These are phyloP conservation scores for Drosophila pandora DNA, from an alignment of 1,140 invertebrate species.

Conservation along the genomic window DNA sequence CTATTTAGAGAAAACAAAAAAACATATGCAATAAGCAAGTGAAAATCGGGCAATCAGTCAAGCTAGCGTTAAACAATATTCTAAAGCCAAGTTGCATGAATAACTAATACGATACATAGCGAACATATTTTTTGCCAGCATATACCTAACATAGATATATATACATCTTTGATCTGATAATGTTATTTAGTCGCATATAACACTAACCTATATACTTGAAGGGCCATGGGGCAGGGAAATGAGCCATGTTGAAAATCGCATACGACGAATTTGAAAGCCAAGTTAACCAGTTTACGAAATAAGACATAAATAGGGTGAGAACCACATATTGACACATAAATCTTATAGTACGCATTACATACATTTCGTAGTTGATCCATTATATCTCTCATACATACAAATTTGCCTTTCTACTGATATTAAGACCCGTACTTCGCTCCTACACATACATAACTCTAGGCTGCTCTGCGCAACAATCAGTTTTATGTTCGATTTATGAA, in stretches of 20 bases:
- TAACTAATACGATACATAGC: conserved; percentile 35
- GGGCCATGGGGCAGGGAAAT: conserved; percentile 8
- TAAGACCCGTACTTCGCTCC: conserved; percentile 33
- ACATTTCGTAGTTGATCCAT: conserved; percentile 38
- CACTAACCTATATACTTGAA: conserved; percentile 38
- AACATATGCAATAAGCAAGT: conserved; percentile 58
- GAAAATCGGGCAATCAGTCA: conserved; percentile 71
- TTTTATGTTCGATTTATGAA: conserved; percentile 38
- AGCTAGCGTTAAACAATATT: conserved; percentile 61
- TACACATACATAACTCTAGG: conserved; percentile 24
- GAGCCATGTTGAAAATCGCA: conserved; percentile 49
- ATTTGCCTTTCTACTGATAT: conserved; percentile 39
- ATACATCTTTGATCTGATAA: conserved; percentile 46
- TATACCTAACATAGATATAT: conserved; percentile 50
- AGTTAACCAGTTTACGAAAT: conserved; percentile 59
- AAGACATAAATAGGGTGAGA: conserved; percentile 10
- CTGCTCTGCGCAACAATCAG: conserved; percentile 56
- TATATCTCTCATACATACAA: conserved; percentile 26
- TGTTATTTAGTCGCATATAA: conserved; percentile 35
- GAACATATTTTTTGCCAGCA: conserved; percentile 70
- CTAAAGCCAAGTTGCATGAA: conserved; percentile 40
- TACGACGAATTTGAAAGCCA: conserved; percentile 69
- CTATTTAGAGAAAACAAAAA: conserved; percentile 9
- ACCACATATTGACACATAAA: conserved; percentile 33
- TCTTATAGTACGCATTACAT: conserved; percentile 31